A percentile compares a stretch with the other conserved stretches of the same genome.
These are phyloP conservation scores for Podarcis cretensis DNA, from an alignment of 2,113 vertebrate species.

Conservation along the genomic window DNA sequence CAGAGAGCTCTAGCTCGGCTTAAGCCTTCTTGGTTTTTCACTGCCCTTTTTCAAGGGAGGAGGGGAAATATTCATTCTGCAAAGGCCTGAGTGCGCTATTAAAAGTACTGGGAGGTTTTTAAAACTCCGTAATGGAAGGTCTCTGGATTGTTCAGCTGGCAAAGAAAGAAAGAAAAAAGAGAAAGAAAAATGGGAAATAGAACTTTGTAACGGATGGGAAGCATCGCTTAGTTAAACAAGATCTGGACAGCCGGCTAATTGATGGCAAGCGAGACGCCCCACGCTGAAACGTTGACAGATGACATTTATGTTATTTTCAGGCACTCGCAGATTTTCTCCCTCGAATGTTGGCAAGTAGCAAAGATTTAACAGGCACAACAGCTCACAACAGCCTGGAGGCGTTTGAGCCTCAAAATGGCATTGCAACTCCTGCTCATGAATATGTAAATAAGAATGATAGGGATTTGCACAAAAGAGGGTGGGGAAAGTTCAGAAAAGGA, in stretches of 20 bases:
- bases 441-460: background rate
- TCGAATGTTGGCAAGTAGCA: background rate
- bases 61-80: background rate
- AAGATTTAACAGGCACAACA: conserved; percentile 5
- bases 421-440: background rate
- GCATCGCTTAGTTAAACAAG: conserved; percentile 39
- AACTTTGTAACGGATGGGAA: conserved; percentile 1
- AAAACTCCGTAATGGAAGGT: background rate
- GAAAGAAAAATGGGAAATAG: background rate
- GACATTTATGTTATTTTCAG: background rate
- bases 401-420: background rate
- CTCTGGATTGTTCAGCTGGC: background rate
- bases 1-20: background rate
- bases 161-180: background rate
- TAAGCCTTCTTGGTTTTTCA: background rate
- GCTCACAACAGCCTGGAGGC: background rate
- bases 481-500: too few relatives aligned
- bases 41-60: background rate
- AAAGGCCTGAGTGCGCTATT: background rate
- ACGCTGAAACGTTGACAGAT: background rate
- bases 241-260: conserved; percentile 4
- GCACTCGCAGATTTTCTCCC: background rate
- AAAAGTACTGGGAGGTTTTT: background rate
- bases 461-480: too few relatives aligned
- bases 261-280: background rate